phyloP scores from a whole-genome alignment of 2,113 vertebrate species.

The Pavo muticus region DNA sequence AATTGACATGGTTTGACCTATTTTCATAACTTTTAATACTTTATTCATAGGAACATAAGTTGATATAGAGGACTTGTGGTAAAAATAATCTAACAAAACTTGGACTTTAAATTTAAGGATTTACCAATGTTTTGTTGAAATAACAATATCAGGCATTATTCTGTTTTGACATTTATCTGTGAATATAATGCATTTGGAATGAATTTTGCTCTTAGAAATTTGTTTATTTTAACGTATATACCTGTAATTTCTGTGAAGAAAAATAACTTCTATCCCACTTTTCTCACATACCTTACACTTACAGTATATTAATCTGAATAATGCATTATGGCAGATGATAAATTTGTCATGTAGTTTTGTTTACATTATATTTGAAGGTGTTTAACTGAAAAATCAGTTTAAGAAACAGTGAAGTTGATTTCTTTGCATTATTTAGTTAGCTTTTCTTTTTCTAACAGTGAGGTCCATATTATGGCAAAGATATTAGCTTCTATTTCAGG shows the following conservation, averaged over 20 bases:
- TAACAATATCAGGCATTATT: background rate
- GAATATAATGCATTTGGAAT: background rate
- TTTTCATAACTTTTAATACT: background rate
- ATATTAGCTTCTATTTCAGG: background rate
- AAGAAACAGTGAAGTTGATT: conserved; percentile 16
- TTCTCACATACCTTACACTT: background rate
- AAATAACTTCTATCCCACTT: background rate
- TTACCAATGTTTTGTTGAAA: background rate
- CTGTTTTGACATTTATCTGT: background rate
- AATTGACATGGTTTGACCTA: background rate
- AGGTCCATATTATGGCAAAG: background rate
- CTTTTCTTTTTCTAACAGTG: background rate
- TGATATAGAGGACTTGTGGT: background rate
- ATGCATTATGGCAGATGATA: background rate
- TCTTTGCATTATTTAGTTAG: conserved; percentile 11
- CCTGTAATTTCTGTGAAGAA: background rate
- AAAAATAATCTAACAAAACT: background rate
- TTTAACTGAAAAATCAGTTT: conserved; percentile 45
- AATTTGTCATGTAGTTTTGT: conserved; percentile 11
- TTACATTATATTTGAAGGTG: conserved; percentile 1
- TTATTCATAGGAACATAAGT: background rate
- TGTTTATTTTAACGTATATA: background rate
- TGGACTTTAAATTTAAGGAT: background rate
- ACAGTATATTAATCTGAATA: background rate
- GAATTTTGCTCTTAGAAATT: background rate